Percentiles rank a stretch among this genome's conserved stretches.
phyloP scores from a whole-genome alignment of 2,113 vertebrate species.

The Rhagologus leucostigma region DNA sequence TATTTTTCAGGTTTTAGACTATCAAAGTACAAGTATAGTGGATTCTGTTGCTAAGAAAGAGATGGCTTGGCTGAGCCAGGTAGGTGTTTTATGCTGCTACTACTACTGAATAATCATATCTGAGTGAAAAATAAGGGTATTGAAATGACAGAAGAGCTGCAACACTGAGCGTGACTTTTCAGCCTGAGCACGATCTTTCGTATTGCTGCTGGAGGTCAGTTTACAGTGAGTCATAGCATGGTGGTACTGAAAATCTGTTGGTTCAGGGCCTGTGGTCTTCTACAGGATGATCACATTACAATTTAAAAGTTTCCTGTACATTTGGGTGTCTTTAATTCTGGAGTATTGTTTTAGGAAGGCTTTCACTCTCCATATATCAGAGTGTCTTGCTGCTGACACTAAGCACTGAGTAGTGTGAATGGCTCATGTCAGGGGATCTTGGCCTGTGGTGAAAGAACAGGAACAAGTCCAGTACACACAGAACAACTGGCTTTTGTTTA shows the following conservation, averaged over 20 bases:
- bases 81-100: background rate
- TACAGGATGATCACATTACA: background rate
- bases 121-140: background rate
- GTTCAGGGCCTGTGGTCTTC: conserved; percentile 39
- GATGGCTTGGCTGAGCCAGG: background rate
- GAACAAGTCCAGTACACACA: conserved; percentile 38
- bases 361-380: background rate
- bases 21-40: background rate
- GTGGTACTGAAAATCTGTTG: background rate
- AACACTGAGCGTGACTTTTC: background rate
- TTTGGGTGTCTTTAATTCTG: conserved; percentile 31
- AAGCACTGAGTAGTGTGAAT: conserved; percentile 20
- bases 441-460: conserved; percentile 41
- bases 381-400: conserved; percentile 19
- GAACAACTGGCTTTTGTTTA: conserved; percentile 63
- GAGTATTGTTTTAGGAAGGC: conserved; percentile 25
- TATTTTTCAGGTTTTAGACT: background rate
- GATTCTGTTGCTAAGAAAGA: background rate
- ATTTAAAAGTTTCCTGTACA: background rate
- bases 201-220: background rate
- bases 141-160: background rate
- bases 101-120: background rate
- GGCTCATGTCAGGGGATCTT: conserved; percentile 42
- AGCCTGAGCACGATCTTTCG: background rate
- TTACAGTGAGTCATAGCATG: background rate